Evolutionary conservation across 2,888 invertebrate species (phyloP).

Genomic region (Drosophila phalerata): DNA sequence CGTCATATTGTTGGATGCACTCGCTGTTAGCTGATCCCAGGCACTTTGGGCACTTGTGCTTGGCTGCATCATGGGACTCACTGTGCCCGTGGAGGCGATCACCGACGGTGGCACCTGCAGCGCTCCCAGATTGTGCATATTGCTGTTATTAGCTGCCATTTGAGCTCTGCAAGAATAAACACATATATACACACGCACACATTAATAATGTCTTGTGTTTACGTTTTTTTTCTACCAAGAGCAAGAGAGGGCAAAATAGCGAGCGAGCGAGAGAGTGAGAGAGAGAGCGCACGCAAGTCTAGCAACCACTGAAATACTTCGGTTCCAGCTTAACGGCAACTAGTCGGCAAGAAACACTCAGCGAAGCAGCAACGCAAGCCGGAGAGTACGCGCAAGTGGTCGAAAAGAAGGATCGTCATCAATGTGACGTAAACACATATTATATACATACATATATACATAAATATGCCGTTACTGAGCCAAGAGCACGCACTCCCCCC

Average conservation of each 20-base stretch:
- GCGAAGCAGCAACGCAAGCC: conserved; percentile 65
- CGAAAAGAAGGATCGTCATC: conserved; percentile 44
- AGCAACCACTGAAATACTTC: conserved; percentile 57
- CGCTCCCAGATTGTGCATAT: conserved; percentile 69
- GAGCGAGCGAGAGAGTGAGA: conserved; percentile 25
- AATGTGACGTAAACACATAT: conserved; percentile 21
- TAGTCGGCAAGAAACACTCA: conserved; percentile 79
- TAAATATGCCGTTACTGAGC: conserved; percentile 21
- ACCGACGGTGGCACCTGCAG: conserved; percentile 74
- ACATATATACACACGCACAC: conserved; percentile 24
- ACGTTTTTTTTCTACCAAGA: conserved; percentile 53
- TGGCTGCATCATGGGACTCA: conserved; percentile 73
- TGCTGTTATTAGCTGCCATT: conserved; percentile 82
- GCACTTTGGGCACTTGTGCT: conserved; percentile 79
- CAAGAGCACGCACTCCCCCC: conserved; percentile 20
- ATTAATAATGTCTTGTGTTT: conserved; percentile 44
- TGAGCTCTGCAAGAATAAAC: conserved; percentile 44
- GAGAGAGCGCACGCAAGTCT: conserved; percentile 23
- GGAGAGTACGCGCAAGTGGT: conserved; percentile 50
- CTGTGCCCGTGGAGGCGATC: conserved; percentile 77
- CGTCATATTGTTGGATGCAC: conserved; percentile 69
- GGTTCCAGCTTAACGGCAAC: conserved; percentile 56
- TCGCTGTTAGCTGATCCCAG: conserved; percentile 85
- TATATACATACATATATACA: conserved; percentile 2
- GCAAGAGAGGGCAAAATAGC: conserved; percentile 24